Base-by-base conservation (phyloP, 37 sponge, comb jelly and placozoan genomes). In the Theonella swinhoei region DNA sequence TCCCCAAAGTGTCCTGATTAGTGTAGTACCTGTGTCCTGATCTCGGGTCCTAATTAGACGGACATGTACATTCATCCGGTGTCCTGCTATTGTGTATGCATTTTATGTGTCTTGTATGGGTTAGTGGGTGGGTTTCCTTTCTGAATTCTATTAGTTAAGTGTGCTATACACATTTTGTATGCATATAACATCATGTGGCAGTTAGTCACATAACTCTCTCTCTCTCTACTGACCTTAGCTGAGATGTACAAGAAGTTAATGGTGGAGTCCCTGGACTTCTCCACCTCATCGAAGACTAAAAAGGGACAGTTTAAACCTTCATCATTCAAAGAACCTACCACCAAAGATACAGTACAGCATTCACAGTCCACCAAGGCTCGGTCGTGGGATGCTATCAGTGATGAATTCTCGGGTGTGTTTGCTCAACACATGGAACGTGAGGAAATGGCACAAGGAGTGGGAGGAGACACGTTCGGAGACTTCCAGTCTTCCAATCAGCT, bases 401-500 rank as follows among this genome's bases (percentile, higher is more conserved):
- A 40, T 19, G 41, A 70, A 25, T 62, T 85, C 8, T 20, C 64
- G 23, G 87, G 87, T 1, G 28, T 79, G 23, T 78, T 86, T 39
- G 42, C 80, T 14, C 74, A 69, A 63, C 85, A 77, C 67, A 31
- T 9, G 0, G 23, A 32, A 22, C 26, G 39, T 5, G 28, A 43
- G 22, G 4, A 23, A 30, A 25, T 24, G 41, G 70, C 35, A 69
- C 28, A 8, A 4, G 3, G 26, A 36, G 9, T 0, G 20, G 65
- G 40, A 42, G 78, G 39, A 8, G 87, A 86, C 25, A 70, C 32
- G 40, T 86, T 86, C 62, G 87, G 87, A 47, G 87, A 86, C 0
- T 86, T 86, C 36, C 87, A 86, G 73, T 72, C 80, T 7, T 79
- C 22, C 42, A 28, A 39, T 54, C 70, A 30, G 24, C n/a, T 34